Conservation (phyloP, 2,797 vertebrate genomes). For the Nothura maculosa region DNA sequence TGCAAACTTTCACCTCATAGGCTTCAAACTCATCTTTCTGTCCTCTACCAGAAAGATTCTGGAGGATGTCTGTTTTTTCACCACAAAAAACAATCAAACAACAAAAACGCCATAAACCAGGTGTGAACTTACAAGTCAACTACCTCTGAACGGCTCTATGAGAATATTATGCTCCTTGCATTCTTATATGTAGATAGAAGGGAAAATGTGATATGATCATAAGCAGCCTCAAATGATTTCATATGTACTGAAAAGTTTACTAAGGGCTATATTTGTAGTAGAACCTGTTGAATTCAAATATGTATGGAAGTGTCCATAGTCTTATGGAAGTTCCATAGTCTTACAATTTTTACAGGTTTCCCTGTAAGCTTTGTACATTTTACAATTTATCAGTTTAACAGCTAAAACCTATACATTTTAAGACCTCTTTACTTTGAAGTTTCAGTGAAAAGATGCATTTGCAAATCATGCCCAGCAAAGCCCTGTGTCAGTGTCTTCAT, state of each 20-base stretch:
- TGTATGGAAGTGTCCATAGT: neutral
- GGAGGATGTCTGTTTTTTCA: neutral
- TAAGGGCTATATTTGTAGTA: neutral
- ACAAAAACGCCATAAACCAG: neutral
- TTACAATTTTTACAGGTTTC: slow-evolving; percentile 7
- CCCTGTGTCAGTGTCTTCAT: neutral
- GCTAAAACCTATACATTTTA: neutral
- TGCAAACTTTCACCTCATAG: neutral
- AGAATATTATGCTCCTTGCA: neutral
- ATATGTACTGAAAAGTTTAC: neutral
- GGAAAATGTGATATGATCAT: neutral
- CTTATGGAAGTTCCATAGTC: too few species aligned
- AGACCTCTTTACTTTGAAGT: neutral
- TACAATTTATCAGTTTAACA: slow-evolving; percentile 11
- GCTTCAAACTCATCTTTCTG: neutral
- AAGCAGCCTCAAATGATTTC: neutral
- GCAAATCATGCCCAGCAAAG: neutral
- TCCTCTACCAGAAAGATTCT: neutral
- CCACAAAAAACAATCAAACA: neutral
- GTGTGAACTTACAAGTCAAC: neutral
- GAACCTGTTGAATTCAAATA: neutral
- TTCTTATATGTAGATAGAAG: neutral
- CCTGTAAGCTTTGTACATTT: neutral
- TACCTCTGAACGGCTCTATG: neutral
- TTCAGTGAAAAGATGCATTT: neutral